Evolutionary conservation across 2,888 invertebrate genomes (phyloP).

Genomic region (Rutpela maculata): DNA sequence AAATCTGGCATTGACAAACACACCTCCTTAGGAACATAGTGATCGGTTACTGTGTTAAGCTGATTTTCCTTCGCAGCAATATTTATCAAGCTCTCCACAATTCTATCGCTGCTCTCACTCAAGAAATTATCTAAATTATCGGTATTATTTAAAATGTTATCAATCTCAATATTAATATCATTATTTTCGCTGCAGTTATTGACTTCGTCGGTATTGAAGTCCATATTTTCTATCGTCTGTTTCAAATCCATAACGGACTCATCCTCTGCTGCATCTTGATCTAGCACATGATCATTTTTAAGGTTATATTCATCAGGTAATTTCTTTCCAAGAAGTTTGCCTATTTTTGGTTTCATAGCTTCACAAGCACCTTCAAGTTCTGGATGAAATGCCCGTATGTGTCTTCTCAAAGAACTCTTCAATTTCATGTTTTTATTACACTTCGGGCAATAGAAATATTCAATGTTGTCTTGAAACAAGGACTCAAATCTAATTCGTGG

Average conservation of each 20-base stretch:
- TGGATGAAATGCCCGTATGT: conserved; percentile 67
- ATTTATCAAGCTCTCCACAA: conserved; percentile 58
- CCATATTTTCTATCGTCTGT: conserved; percentile 62
- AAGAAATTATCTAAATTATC: conserved; percentile 59
- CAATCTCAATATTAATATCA: conserved; percentile 55
- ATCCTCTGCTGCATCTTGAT: conserved; percentile 33
- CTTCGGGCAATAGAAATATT: conserved; percentile 62
- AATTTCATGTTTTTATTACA: conserved; percentile 69
- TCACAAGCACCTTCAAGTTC: conserved; percentile 35
- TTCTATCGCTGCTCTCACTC: conserved; percentile 58
- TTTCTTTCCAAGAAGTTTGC: conserved; percentile 23
- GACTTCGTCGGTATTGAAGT: conserved; percentile 62
- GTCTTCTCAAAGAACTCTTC: conserved; percentile 68
- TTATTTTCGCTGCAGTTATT: conserved; percentile 40
- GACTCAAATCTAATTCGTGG: conserved; percentile 31
- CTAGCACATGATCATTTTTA: conserved; percentile 3
- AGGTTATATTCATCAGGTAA: conserved; percentile 34
- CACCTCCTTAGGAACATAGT: conserved; percentile 56
- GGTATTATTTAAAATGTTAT: conserved; percentile 57
- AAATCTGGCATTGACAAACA: conserved; percentile 71
- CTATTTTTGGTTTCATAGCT: conserved; percentile 26
- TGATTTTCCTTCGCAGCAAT: conserved; percentile 43
- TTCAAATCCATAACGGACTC: conserved; percentile 58
- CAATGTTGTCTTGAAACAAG: conserved; percentile 42
- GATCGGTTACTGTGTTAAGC: background rate